Percentiles rank a stretch among this genome's conserved stretches.
phyloP scores from a whole-genome alignment of 2,113 vertebrate species.

The Hippopotamus amphibius region DNA sequence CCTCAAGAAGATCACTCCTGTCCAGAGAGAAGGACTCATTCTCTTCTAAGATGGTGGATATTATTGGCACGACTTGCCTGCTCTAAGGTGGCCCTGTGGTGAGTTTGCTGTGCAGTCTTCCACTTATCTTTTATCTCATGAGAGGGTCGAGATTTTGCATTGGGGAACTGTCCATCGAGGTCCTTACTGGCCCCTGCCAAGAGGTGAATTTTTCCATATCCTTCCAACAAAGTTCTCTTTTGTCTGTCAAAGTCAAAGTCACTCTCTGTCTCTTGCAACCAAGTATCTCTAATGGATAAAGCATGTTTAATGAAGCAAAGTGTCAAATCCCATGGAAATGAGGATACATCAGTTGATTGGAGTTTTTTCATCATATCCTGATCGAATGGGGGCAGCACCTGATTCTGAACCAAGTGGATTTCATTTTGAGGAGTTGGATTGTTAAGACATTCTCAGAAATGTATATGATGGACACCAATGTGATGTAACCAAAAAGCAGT shows the following conservation, averaged over 20 bases:
- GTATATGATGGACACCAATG: neutral
- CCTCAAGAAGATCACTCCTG: neutral
- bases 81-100: neutral
- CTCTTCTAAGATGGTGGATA: neutral
- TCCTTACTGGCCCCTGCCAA: neutral
- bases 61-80: neutral
- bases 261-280: neutral
- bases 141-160: neutral
- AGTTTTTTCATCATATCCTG: neutral
- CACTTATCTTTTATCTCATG: neutral
- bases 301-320: slow-evolving; percentile 23
- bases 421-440: slow-evolving; percentile 40
- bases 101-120: neutral
- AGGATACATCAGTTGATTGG: neutral
- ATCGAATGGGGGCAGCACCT: neutral
- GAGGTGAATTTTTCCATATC: neutral
- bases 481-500: neutral
- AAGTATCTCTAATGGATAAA: neutral
- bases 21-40: neutral
- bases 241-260: neutral
- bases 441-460: neutral
- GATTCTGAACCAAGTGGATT: slow-evolving; percentile 1
- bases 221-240: neutral
- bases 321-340: neutral
- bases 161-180: neutral